phyloP scores from a whole-genome alignment of 2,888 invertebrate species.

The Malthinus seriepunctatus region DNA sequence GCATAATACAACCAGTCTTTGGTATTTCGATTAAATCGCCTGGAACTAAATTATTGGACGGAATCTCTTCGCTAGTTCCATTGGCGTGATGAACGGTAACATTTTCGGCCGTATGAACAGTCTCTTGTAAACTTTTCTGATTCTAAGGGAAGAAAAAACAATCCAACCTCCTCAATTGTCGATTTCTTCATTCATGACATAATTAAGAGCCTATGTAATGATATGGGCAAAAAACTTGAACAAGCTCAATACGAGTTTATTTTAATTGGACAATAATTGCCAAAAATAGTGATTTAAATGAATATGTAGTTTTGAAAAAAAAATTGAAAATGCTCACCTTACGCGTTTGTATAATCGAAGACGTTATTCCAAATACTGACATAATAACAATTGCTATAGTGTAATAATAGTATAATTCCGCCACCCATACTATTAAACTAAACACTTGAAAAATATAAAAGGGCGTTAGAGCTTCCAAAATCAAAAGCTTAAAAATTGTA shows the following conservation, averaged over 20 bases:
- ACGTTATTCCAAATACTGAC: slow-evolving; percentile 81
- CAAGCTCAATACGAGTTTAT: no score
- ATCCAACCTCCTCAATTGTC: background rate
- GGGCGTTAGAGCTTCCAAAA: slow-evolving; percentile 88
- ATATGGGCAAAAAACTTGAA: no score
- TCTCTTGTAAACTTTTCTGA: slow-evolving; percentile 83
- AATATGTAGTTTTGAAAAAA: no score
- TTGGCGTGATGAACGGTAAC: slow-evolving; percentile 66
- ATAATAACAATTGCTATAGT: slow-evolving; percentile 83
- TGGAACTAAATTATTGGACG: slow-evolving; percentile 79
- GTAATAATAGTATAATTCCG: slow-evolving; percentile 87
- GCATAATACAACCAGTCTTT: slow-evolving; percentile 80
- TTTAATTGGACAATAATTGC: no score
- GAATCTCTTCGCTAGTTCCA: slow-evolving; percentile 58
- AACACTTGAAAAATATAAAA: slow-evolving; percentile 96
- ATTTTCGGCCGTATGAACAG: slow-evolving; percentile 74
- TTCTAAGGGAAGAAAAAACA: slow-evolving; percentile 62
- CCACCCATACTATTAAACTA: slow-evolving; percentile 85
- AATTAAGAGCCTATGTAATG: no score
- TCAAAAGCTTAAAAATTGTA: slow-evolving; percentile 70
- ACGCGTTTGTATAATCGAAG: slow-evolving; percentile 82
- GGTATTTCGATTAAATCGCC: slow-evolving; percentile 89
- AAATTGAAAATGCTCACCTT: slow-evolving; percentile 59
- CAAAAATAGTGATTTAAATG: no score
- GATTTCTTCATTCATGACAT: no score